phyloP scores from a whole-genome alignment of 2,888 invertebrate genomes.

The Liodrosophila aerea region DNA sequence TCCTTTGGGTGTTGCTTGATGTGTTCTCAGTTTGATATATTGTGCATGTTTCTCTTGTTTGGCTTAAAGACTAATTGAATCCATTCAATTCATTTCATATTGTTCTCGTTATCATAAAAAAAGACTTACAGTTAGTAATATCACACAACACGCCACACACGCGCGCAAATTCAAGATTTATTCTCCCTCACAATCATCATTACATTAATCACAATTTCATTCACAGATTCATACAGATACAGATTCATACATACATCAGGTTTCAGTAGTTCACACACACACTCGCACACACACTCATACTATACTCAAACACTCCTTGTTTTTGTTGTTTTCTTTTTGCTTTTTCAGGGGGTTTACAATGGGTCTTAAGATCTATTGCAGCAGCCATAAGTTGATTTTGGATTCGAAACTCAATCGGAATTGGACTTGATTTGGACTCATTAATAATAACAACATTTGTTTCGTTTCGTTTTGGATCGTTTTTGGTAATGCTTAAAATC shows the following conservation, averaged over 20 bases:
- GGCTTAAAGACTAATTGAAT: slow-evolving; percentile 52
- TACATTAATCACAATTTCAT: slow-evolving; percentile 38
- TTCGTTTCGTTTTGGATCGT: neutral
- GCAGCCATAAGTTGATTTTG: slow-evolving; percentile 35
- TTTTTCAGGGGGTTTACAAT: slow-evolving; percentile 12
- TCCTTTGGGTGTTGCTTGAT: slow-evolving; percentile 51
- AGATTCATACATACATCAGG: neutral
- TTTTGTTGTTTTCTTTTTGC: slow-evolving; percentile 10
- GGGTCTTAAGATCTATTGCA: slow-evolving; percentile 26
- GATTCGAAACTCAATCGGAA: slow-evolving; percentile 12
- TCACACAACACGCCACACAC: slow-evolving; percentile 72
- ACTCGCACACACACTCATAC: neutral
- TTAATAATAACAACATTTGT: slow-evolving; percentile 22
- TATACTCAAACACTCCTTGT: neutral
- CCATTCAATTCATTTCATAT: slow-evolving; percentile 29
- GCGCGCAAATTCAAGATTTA: slow-evolving; percentile 52
- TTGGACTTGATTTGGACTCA: slow-evolving; percentile 44
- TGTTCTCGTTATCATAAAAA: slow-evolving; percentile 50
- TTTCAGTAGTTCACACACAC: slow-evolving; percentile 5
- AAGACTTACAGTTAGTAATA: slow-evolving; percentile 68
- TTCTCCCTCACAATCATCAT: slow-evolving; percentile 14
- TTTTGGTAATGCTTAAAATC: neutral
- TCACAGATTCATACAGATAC: slow-evolving; percentile 9
- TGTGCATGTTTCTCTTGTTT: slow-evolving; percentile 26
- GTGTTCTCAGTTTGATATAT: slow-evolving; percentile 31